Base-by-base conservation (phyloP, 2,113 vertebrate genomes). In the Tachuris rubrigastra region DNA sequence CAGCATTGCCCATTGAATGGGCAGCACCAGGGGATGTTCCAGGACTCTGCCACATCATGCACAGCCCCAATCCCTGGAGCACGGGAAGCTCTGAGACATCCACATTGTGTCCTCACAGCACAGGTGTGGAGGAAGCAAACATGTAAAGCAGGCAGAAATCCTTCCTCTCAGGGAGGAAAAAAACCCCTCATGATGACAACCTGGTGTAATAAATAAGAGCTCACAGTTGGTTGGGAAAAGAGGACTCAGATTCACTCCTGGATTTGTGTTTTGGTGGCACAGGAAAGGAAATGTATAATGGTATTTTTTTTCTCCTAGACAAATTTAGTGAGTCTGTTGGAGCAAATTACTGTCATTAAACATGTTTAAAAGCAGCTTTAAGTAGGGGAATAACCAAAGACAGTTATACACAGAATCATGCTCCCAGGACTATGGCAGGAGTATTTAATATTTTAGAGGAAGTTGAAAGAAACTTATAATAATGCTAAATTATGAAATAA, bases 401-500 rank as follows among this genome's bases (percentile, higher is more conserved):
- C 8, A 91, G 37, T 77, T 41, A 82, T 30, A 49, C 31, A 65
- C 7, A 76, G 35, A 91, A 80, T 55, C 53, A 83, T 0, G 0
- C 12, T 83, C 55, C 76, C 44, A 81, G n/a, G 11, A 67, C 55
- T 85, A 60, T 0, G 0, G 52, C 55, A 95, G 80, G n/a, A 77
- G 33, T 53, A 50, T 79, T 91, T 71, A 94, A 81, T 96, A 90
- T 88, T 92, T 93, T 47, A 96, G 52, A 93, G 35, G 44, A 80
- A 25, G 33, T 27, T 88, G 72, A 49, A 85, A 86, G 12, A 93
- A 94, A 69, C 31, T 77, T 74, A 46, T 22, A 92, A 88, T 76
- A 93, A 80, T 73, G 55, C 9, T 66, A 52, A 94, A 94, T 90
- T 90, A 90, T 86, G 52, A 87, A 95, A 88, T 86, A 95, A 81